Evolutionary conservation across 2,888 invertebrate species (phyloP).

Genomic region (Gerris lacustris): DNA sequence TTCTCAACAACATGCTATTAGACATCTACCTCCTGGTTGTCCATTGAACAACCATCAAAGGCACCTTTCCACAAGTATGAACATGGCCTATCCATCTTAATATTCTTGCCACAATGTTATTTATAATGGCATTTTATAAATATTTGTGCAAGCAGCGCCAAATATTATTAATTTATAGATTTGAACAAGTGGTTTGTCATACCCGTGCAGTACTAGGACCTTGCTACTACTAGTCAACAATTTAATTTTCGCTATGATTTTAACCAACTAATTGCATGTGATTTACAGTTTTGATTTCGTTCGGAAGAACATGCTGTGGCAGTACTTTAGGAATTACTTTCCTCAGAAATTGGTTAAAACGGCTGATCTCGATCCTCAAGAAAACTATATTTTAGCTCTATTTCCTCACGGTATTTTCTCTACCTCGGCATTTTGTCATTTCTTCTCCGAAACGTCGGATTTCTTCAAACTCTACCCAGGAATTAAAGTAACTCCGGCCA

Average conservation of each 20-base stretch:
- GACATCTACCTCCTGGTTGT: too few relatives aligned
- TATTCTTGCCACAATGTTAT: neutral
- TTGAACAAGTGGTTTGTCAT: too few relatives aligned
- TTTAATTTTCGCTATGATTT: neutral
- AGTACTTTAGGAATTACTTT: constrained; percentile 67
- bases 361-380: constrained; percentile 60
- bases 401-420: constrained; percentile 87
- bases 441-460: constrained; percentile 54
- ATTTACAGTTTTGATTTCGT: constrained; percentile 46
- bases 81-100: neutral
- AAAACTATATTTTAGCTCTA: constrained; percentile 72
- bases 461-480: constrained; percentile 49
- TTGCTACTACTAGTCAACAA: neutral
- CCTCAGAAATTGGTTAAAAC: constrained; percentile 75
- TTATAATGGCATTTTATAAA: too few relatives aligned
- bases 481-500: constrained; percentile 48
- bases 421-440: constrained; percentile 63
- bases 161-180: too few relatives aligned
- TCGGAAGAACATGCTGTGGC: constrained; percentile 56
- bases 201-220: too few relatives aligned
- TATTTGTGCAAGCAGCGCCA: too few relatives aligned
- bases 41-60: too few relatives aligned
- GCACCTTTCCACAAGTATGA: neutral
- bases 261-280: neutral
- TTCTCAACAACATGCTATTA: too few relatives aligned